phyloP scores from a whole-genome alignment of 2,113 vertebrate species.

The Mormyrus iriodes region DNA sequence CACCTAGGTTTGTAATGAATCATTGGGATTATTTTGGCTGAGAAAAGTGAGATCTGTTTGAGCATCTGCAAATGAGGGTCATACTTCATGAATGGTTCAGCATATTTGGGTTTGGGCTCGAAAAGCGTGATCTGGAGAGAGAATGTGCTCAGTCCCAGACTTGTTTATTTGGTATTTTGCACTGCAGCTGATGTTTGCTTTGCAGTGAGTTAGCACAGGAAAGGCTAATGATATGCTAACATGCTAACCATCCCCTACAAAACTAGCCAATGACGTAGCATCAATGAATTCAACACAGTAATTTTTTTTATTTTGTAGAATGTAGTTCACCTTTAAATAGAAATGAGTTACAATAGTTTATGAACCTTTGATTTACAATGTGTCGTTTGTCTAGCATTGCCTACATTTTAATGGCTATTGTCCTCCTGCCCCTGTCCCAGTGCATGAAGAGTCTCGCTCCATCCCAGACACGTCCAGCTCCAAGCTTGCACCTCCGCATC shows the following conservation, averaged over 20 bases:
- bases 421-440: conserved; percentile 36
- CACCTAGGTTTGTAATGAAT: neutral
- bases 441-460: conserved; percentile 48
- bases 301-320: neutral
- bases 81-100: neutral
- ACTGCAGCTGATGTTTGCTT: neutral
- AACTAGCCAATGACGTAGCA: neutral
- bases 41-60: neutral
- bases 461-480: conserved; percentile 41
- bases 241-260: neutral
- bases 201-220: neutral
- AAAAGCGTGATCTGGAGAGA: neutral
- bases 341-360: neutral
- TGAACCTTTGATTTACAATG: neutral
- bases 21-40: neutral
- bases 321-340: neutral
- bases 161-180: neutral
- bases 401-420: neutral
- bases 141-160: neutral
- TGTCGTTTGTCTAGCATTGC: neutral
- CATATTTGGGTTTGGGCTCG: neutral
- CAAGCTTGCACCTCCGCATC: conserved; percentile 41
- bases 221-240: neutral
- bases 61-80: neutral
- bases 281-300: neutral